Evolutionary conservation across 37 sponge, comb jelly and placozoan species (phyloP).

Genomic region (Aphrocallistes beatrix): DNA sequence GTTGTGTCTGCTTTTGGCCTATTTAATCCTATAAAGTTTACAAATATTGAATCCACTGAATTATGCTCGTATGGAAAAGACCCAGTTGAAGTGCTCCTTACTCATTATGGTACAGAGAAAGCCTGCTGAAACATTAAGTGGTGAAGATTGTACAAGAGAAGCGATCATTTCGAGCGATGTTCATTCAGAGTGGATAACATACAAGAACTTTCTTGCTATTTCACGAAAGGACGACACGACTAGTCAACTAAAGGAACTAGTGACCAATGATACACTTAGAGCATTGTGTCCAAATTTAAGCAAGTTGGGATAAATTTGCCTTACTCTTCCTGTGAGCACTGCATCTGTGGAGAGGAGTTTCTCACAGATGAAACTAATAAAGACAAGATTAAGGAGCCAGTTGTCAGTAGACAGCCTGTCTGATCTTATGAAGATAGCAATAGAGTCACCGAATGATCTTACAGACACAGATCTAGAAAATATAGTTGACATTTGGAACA

Average conservation of each 20-base stretch:
- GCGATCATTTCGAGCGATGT: background rate
- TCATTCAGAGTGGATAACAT: background rate
- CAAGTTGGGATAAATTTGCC: background rate
- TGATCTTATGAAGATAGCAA: background rate
- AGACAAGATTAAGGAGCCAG: background rate
- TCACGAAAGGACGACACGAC: background rate
- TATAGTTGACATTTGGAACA: slow-evolving; percentile 15
- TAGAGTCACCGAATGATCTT: background rate
- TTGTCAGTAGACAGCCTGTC: background rate
- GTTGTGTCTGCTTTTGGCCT: slow-evolving; percentile 1
- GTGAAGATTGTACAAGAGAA: background rate
- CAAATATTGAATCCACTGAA: background rate
- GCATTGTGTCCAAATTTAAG: background rate
- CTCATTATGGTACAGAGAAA: background rate
- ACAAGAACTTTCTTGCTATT: background rate
- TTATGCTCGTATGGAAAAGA: background rate
- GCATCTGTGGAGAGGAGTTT: background rate
- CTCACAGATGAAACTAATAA: background rate
- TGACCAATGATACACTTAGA: background rate
- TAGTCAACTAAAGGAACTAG: background rate
- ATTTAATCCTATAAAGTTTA: background rate
- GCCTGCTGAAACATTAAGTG: background rate
- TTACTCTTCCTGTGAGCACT: background rate
- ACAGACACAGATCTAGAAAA: slow-evolving; percentile 12
- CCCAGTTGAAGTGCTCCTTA: background rate